A percentile compares a stretch with the other conserved stretches of the same genome.
phyloP scores from a whole-genome alignment of 1,140 invertebrate species.

The Drosophila teissieri region DNA sequence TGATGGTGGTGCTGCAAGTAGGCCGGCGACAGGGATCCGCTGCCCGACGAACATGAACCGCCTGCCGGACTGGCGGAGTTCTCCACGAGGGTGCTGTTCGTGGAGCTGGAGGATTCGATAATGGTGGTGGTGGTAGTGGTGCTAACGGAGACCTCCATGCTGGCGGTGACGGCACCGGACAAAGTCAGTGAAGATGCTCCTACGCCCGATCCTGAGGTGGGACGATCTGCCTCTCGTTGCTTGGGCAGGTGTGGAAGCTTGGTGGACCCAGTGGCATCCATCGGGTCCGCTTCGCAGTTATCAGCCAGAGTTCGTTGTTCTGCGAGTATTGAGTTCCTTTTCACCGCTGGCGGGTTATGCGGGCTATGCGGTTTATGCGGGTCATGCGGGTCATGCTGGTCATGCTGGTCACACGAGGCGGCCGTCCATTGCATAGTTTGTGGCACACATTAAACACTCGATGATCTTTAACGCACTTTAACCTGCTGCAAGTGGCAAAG shows the following conservation, averaged over 20 bases:
- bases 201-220: slow-evolving; percentile 2
- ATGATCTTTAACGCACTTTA: slow-evolving; percentile 10
- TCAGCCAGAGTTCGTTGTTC: slow-evolving; percentile 10
- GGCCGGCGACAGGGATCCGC: slow-evolving; percentile 55
- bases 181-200: not conserved
- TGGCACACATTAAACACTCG: slow-evolving; percentile 4
- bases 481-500: slow-evolving; percentile 19
- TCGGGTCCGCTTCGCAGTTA: not conserved
- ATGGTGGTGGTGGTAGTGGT: slow-evolving; percentile 42
- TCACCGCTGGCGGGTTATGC: not conserved
- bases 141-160: slow-evolving; percentile 41
- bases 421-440: slow-evolving; percentile 19
- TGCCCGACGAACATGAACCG: slow-evolving; percentile 63
- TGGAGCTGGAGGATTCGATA: slow-evolving; percentile 33
- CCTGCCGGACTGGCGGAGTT: slow-evolving; percentile 42
- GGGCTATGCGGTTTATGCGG: too few relatives aligned
- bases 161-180: slow-evolving; percentile 11
- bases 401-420: slow-evolving; percentile 19
- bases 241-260: slow-evolving; percentile 1
- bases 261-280: slow-evolving; percentile 12
- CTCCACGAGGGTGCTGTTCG: slow-evolving; percentile 16
- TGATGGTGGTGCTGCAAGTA: slow-evolving; percentile 64
- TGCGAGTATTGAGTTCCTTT: slow-evolving; percentile 1
- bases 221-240: slow-evolving; percentile 11
- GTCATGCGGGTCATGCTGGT: too few relatives aligned